Evolutionary conservation across 2,113 vertebrate genomes (phyloP).

Genomic region (Ceuthmochares aereus): DNA sequence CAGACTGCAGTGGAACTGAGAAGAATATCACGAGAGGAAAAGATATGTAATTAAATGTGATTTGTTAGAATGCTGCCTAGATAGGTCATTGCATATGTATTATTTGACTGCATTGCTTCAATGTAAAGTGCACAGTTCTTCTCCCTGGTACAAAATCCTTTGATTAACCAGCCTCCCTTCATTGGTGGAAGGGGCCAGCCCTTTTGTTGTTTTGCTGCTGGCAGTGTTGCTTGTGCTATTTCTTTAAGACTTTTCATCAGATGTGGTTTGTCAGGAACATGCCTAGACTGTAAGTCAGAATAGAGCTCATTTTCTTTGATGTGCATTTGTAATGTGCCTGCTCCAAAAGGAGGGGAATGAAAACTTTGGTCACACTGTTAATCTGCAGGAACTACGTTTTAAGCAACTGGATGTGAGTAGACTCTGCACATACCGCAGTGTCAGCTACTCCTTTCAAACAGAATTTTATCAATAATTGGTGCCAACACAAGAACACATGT

Average conservation of each 20-base stretch:
- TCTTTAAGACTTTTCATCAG: slow-evolving; percentile 62
- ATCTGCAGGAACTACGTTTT: slow-evolving; percentile 19
- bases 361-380: slow-evolving; percentile 46
- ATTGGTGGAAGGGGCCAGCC: slow-evolving; percentile 22
- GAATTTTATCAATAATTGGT: slow-evolving; percentile 5
- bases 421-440: neutral
- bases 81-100: slow-evolving; percentile 21
- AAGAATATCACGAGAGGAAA: slow-evolving; percentile 1
- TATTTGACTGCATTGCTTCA: neutral
- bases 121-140: neutral
- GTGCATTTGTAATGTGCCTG: slow-evolving; percentile 45
- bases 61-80: slow-evolving; percentile 13
- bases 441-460: neutral
- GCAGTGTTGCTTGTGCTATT: slow-evolving; percentile 35
- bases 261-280: slow-evolving; percentile 64
- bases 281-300: slow-evolving; percentile 57
- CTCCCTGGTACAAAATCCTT: slow-evolving; percentile 13
- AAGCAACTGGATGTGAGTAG: neutral
- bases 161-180: slow-evolving; percentile 10
- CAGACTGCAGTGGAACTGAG: neutral
- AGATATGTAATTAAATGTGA: slow-evolving; percentile 11
- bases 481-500: neutral
- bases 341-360: slow-evolving; percentile 32
- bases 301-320: slow-evolving; percentile 60
- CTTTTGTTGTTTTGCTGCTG: slow-evolving; percentile 44